phyloP scores from a whole-genome alignment of 2,113 vertebrate species.

The Pseudolaguvia tuberculata region DNA sequence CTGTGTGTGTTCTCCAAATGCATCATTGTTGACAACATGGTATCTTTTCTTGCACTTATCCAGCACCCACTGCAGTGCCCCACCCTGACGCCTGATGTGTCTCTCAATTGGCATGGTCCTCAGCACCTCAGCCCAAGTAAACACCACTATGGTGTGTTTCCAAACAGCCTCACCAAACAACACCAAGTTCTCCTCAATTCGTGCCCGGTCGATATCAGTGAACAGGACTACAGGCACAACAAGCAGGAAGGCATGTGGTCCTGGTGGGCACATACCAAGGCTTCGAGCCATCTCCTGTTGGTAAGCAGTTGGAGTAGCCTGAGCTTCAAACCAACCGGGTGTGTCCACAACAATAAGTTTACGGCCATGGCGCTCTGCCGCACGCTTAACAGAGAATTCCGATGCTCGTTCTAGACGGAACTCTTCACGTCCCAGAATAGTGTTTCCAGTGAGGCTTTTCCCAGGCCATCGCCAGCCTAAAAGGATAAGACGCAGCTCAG shows the following conservation, averaged over 20 bases:
- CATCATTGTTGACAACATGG: constrained; percentile 68
- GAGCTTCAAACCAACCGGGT: constrained; percentile 72
- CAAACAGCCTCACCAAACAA: constrained; percentile 67
- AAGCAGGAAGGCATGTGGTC: constrained; percentile 71
- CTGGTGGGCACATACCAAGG: constrained; percentile 62
- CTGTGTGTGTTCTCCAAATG: constrained; percentile 67
- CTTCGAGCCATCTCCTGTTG: constrained; percentile 67
- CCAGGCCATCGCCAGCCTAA: constrained; percentile 76
- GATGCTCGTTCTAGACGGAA: constrained; percentile 69
- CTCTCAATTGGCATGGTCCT: constrained; percentile 66
- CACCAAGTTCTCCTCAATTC: constrained; percentile 67
- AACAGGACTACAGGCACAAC: constrained; percentile 73
- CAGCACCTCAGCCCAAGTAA: constrained; percentile 68
- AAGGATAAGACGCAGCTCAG: constrained; percentile 65
- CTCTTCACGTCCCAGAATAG: constrained; percentile 71
- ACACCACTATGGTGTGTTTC: constrained; percentile 69
- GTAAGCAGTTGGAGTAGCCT: constrained; percentile 64
- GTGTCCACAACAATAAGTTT: constrained; percentile 70
- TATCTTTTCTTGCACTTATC: constrained; percentile 68
- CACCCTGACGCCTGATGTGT: constrained; percentile 69
- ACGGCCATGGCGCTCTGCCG: constrained; percentile 58
- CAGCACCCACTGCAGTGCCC: constrained; percentile 67
- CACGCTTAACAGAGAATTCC: constrained; percentile 69
- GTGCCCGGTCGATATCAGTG: constrained; percentile 63
- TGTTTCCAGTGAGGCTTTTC: constrained; percentile 74